phyloP scores from a whole-genome alignment of 2,888 invertebrate genomes.

The Campoletis raptor region DNA sequence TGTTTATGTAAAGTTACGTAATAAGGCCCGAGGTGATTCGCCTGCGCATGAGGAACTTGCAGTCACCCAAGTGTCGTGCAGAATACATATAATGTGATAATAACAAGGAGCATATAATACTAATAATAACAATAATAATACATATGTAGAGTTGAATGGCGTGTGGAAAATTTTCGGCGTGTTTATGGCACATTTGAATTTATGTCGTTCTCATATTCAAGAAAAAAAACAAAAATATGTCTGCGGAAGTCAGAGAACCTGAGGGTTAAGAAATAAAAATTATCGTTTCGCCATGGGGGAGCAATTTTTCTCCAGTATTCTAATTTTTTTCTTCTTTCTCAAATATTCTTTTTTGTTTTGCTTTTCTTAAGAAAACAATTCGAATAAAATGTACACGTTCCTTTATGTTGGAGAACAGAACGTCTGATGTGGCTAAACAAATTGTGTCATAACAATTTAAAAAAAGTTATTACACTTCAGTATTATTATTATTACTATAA shows the following conservation, averaged over 20 bases:
- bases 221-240: neutral
- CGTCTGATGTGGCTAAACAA: too few relatives aligned
- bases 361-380: neutral
- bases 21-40: neutral
- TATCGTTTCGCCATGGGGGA: slow-evolving; percentile 2
- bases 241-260: neutral
- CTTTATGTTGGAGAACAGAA: too few relatives aligned
- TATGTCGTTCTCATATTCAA: slow-evolving; percentile 11
- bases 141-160: neutral
- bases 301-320: neutral
- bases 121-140: neutral
- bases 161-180: neutral
- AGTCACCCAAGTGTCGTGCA: neutral
- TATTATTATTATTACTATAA: too few relatives aligned
- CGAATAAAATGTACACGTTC: neutral
- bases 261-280: slow-evolving; percentile 3
- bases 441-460: too few relatives aligned
- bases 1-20: neutral
- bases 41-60: neutral
- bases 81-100: neutral
- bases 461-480: too few relatives aligned
- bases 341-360: neutral
- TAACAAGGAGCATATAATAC: neutral
- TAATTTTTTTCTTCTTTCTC: neutral
- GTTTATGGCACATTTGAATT: neutral